These are phyloP conservation scores for Galerucella pusilla DNA, from an alignment of 2,888 invertebrate species.

Conservation along the genomic window DNA sequence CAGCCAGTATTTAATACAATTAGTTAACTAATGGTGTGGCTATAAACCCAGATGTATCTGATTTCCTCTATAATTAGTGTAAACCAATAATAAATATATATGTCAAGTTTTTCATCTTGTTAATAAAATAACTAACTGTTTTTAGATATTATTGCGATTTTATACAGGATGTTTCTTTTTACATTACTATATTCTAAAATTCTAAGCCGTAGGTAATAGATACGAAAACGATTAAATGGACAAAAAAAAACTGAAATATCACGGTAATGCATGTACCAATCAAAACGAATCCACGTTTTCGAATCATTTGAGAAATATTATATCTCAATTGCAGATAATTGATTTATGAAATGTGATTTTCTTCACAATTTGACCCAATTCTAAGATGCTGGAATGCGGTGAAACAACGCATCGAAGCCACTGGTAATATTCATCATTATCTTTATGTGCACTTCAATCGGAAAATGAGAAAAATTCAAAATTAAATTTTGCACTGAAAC, in stretches of 20 bases:
- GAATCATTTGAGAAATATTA: too few species aligned
- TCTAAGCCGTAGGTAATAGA: too few species aligned
- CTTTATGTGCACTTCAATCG: not conserved
- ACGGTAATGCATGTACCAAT: too few species aligned
- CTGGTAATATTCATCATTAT: not conserved
- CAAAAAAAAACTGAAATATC: too few species aligned
- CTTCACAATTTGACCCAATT: conserved; percentile 1
- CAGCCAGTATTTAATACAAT: conserved; percentile 10
- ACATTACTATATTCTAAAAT: too few species aligned
- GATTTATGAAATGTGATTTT: not conserved
- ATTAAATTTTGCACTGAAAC: not conserved
- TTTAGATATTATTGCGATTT: too few species aligned
- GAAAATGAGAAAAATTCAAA: not conserved
- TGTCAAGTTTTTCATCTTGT: not conserved
- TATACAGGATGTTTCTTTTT: too few species aligned
- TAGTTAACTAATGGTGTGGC: not conserved
- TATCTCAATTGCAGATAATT: not conserved
- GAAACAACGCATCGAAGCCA: not conserved
- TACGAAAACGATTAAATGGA: too few species aligned
- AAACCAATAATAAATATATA: not conserved
- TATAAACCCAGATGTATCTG: not conserved
- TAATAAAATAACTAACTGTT: too few species aligned
- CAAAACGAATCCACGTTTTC: too few species aligned
- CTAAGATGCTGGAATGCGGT: not conserved
- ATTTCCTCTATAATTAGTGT: not conserved